Conservation (phyloP, 2,797 vertebrate genomes). For the Pitangus sulphuratus region DNA sequence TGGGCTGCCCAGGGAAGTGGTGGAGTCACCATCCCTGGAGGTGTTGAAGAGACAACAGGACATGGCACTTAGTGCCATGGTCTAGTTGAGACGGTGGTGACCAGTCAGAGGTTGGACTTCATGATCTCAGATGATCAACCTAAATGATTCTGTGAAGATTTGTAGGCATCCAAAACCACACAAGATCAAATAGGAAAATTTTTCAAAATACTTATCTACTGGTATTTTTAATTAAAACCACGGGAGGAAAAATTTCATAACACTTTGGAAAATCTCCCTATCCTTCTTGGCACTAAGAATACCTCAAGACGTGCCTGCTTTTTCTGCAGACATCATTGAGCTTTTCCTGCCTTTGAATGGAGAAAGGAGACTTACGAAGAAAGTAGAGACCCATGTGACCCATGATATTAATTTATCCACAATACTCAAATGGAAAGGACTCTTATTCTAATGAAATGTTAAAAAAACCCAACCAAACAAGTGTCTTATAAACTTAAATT, state of each 20-base stretch:
- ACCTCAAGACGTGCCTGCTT: not conserved
- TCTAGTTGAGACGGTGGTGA: accelerated
- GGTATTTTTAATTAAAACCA: not conserved
- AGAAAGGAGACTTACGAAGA: not conserved
- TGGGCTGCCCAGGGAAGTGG: not conserved
- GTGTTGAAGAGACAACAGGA: not conserved
- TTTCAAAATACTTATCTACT: not conserved
- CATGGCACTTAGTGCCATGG: not conserved
- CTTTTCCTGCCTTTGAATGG: not conserved
- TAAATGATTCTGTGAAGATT: not conserved
- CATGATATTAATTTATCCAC: not conserved
- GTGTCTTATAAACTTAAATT: not conserved
- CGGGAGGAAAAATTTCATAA: not conserved
- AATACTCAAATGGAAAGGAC: not conserved
- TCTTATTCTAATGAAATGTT: not conserved
- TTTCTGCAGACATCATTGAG: not conserved
- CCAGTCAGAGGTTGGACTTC: not conserved
- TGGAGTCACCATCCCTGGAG: not conserved
- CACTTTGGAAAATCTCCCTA: not conserved
- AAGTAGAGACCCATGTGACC: not conserved
- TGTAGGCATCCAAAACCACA: not conserved
- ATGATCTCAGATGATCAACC: not conserved
- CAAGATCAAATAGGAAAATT: not conserved
- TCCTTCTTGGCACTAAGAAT: not conserved
- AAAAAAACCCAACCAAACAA: not conserved